phyloP scores from a whole-genome alignment of 2,113 vertebrate species.

The Odobenus rosmarus region DNA sequence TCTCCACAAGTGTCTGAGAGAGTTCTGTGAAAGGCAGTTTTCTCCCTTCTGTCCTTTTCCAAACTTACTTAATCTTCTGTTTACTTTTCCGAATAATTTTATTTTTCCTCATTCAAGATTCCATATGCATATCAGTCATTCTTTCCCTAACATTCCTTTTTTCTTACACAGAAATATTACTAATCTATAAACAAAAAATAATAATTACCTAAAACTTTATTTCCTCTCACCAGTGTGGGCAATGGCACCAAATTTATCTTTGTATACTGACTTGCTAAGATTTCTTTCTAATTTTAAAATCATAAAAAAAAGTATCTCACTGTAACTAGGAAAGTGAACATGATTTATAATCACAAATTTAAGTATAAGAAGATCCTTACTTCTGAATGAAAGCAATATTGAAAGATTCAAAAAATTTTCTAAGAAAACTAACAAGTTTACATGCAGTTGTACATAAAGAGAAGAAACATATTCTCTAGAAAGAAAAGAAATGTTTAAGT shows the following conservation, averaged over 20 bases:
- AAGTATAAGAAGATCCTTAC: not conserved
- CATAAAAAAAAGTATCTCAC: not conserved
- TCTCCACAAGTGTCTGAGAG: not conserved
- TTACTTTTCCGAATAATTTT: not conserved
- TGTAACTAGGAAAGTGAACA: not conserved
- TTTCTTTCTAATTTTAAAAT: not conserved
- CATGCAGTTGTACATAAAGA: not conserved
- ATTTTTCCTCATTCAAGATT: not conserved
- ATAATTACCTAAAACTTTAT: not conserved
- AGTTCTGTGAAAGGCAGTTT: not conserved
- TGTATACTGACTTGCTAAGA: not conserved
- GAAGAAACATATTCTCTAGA: not conserved
- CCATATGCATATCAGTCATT: not conserved
- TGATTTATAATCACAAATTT: not conserved
- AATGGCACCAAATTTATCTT: not conserved
- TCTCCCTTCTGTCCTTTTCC: not conserved
- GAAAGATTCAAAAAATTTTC: not conserved
- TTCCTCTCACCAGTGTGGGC: not conserved
- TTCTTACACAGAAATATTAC: not conserved
- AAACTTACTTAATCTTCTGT: not conserved
- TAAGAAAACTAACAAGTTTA: not conserved
- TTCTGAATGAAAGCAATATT: not conserved
- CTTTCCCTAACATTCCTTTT: not conserved
- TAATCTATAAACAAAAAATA: not conserved
- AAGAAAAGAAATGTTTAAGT: not conserved